phyloP scores from a whole-genome alignment of 2,113 vertebrate genomes.

The Condylura cristata region DNA sequence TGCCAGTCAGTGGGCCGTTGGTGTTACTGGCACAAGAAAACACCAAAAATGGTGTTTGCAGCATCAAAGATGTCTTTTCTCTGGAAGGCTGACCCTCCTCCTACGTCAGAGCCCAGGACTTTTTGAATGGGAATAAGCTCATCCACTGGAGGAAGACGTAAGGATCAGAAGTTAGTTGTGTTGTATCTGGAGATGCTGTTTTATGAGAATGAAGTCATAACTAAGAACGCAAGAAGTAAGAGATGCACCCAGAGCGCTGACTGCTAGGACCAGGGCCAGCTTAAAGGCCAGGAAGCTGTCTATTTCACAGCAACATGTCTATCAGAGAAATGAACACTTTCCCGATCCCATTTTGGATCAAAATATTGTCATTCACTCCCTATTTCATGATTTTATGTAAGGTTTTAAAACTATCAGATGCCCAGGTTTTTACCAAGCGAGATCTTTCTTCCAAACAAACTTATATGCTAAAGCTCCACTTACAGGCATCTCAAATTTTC shows the following conservation, averaged over 20 bases:
- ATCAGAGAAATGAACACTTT: neutral
- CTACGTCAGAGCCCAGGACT: neutral
- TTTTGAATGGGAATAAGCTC: neutral
- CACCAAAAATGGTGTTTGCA: neutral
- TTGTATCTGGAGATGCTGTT: conserved; percentile 6
- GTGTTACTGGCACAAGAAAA: neutral
- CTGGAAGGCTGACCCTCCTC: neutral
- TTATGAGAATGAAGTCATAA: conserved; percentile 20
- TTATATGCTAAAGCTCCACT: neutral
- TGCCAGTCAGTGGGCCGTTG: neutral
- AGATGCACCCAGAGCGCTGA: neutral
- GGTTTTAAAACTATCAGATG: neutral
- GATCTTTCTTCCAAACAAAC: neutral
- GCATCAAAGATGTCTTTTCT: neutral
- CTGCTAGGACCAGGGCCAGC: neutral
- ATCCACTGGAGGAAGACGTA: neutral
- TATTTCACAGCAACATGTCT: neutral
- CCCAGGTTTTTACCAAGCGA: neutral
- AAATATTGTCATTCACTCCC: neutral
- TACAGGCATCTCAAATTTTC: neutral
- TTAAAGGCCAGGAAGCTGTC: neutral
- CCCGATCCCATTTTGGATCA: neutral
- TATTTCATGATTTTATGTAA: neutral
- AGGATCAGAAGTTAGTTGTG: neutral
- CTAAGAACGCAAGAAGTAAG: neutral